Percentiles rank a stretch among this genome's conserved stretches.
Evolutionary conservation across 2,113 vertebrate genomes (phyloP).

Genomic region (Ariopsis seemanni): DNA sequence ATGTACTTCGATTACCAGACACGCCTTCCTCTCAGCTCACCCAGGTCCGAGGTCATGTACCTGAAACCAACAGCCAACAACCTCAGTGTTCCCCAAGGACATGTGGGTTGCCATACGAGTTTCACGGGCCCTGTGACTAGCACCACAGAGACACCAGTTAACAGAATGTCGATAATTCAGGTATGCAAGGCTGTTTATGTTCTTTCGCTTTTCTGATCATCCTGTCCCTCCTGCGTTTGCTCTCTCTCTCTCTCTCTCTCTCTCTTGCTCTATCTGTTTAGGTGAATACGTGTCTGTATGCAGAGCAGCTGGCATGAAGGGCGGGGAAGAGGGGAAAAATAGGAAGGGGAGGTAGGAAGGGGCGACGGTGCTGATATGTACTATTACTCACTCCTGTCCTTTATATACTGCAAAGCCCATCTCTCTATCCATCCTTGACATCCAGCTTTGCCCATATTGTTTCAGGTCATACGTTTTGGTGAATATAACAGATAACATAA

Average conservation of each 20-base stretch:
- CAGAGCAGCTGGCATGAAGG: neutral
- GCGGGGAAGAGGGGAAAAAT: slow-evolving; percentile 28
- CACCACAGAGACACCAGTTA: slow-evolving; percentile 90
- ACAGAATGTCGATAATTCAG: slow-evolving; percentile 99
- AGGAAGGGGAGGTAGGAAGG: slow-evolving; percentile 22
- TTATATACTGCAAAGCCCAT: slow-evolving; percentile 17
- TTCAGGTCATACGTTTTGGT: slow-evolving; percentile 40
- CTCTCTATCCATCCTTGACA: slow-evolving; percentile 28
- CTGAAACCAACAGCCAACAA: slow-evolving; percentile 98
- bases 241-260: neutral
- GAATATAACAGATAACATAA: slow-evolving; percentile 43
- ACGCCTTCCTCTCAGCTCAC: slow-evolving; percentile 97
- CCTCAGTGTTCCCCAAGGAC: slow-evolving; percentile 97
- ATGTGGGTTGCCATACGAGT: slow-evolving; percentile 97
- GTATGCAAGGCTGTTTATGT: slow-evolving; percentile 81
- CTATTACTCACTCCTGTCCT: slow-evolving; percentile 49
- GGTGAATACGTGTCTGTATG: slow-evolving; percentile 38
- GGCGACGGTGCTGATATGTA: slow-evolving; percentile 61
- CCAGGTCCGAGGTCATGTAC: slow-evolving; percentile 99
- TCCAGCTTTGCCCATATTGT: slow-evolving; percentile 30
- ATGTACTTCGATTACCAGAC: slow-evolving; percentile 99
- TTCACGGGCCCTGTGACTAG: slow-evolving; percentile 96
- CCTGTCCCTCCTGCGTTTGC: neutral
- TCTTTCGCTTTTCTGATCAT: slow-evolving; percentile 47
- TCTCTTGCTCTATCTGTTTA: neutral